Evolutionary conservation across 2,113 vertebrate genomes (phyloP), one percentile per base, ranked within the genome.

Genomic region (Canis aureus): DNA sequence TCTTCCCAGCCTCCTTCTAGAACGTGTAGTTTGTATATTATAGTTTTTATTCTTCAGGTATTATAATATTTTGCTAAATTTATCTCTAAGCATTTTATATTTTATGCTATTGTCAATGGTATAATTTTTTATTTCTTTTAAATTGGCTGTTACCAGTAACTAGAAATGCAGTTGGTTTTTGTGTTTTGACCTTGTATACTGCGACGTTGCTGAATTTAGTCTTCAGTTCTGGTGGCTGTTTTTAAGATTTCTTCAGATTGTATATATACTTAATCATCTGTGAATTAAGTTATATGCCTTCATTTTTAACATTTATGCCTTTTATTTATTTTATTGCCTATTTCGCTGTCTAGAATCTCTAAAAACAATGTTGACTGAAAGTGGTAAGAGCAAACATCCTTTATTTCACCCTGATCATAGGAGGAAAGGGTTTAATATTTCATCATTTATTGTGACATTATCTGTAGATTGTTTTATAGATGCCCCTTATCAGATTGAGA

Each of bases 301-400:
- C 25, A 62, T 80, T 92, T 92, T 20, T 51, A 49, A 81, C 64
- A 92, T 55, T 89, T 73, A 55, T 87, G 19, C 38, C 6, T 91
- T 73, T 81, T 35, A 71, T 71, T 91, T 67, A 55, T 32, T 55
- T 73, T 85, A 78, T 69, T 76, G n/a, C 10, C 38, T 91, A 10
- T 91, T 85, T 91, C 67, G 59, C n/a, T 90, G 60, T 49, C 19
- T 90, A 66, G 13, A 29, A 74, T 76, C 27, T 90, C 27, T 22
- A 66, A 84, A 84, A 94, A 71, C 67, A 64, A 83, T 38, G 59
- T n/a, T 89, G 76, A 89, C 38, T 94, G 73, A 57, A 83, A 66
- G 25, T 83, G n/a, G 59, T 95, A n/a, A 25, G 3, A 66, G 27
- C 22, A 89, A 83, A 57, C 8, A 84, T n/a, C 22, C 27, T 76